Evolutionary conservation across 2,888 invertebrate genomes (phyloP).

Genomic region (Drosophila yooni): DNA sequence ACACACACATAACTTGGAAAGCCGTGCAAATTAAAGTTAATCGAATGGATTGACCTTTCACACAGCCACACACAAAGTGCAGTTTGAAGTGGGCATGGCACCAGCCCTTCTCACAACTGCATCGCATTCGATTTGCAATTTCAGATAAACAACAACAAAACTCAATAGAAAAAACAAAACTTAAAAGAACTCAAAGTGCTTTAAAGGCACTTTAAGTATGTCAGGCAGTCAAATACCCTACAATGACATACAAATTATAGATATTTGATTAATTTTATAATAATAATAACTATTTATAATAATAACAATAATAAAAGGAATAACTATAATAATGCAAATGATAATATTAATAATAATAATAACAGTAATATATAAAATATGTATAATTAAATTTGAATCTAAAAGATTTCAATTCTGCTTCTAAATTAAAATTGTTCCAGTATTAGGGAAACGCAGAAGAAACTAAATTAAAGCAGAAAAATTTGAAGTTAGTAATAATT

Average conservation of each 20-base stretch:
- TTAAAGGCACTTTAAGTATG: no score
- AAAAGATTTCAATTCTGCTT: no score
- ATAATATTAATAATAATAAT: no score
- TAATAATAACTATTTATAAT: no score
- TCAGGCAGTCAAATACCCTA: conserved; percentile 14
- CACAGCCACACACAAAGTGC: conserved; percentile 61
- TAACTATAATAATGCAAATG: no score
- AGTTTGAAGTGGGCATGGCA: conserved; percentile 46
- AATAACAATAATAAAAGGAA: no score
- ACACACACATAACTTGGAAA: conserved; percentile 20
- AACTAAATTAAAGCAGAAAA: no score
- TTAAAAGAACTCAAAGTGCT: conserved; percentile 13
- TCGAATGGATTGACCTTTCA: conserved; percentile 80
- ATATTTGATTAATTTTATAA: neutral
- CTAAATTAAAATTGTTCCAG: no score
- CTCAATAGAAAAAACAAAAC: conserved; percentile 11
- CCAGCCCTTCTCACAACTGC: conserved; percentile 64
- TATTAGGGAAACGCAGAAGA: no score
- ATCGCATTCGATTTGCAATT: conserved; percentile 74
- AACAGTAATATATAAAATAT: no score
- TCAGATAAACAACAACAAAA: conserved; percentile 57
- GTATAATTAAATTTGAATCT: no score
- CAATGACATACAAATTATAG: neutral
- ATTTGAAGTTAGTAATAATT: no score
- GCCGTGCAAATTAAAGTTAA: conserved; percentile 78